Evolutionary conservation across 2,888 invertebrate species (phyloP).

Genomic region (Lepidocyrtoides sp.): DNA sequence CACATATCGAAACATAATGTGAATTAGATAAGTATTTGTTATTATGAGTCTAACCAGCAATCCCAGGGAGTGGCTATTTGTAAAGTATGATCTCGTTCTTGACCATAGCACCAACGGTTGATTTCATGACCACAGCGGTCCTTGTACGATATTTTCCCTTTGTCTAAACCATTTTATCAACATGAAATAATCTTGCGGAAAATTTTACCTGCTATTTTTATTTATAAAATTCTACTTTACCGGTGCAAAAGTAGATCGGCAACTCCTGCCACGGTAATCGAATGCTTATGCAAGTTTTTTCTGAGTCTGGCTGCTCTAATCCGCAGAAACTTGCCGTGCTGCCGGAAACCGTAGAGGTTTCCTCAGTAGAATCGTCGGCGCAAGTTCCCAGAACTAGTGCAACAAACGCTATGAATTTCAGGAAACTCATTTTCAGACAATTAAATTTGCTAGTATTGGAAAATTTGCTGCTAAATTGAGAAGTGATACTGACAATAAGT

Average conservation of each 20-base stretch:
- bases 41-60: too few species aligned
- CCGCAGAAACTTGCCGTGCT: conserved; percentile 72
- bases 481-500: not conserved
- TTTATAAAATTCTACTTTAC: too few species aligned
- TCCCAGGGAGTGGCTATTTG: conserved; percentile 80
- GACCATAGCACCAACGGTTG: conserved; percentile 69
- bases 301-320: conserved; percentile 59
- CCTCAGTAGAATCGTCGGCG: not conserved
- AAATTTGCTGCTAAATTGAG: not conserved
- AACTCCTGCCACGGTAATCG: conserved; percentile 80
- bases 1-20: not conserved
- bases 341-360: not conserved
- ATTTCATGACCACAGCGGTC: conserved; percentile 69
- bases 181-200: not conserved
- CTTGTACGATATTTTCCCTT: conserved; percentile 77
- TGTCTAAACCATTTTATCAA: conserved; percentile 57
- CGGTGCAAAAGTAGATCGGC: conserved; percentile 82
- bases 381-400: conserved; percentile 32
- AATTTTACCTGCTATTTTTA: too few species aligned
- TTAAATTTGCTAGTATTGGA: not conserved
- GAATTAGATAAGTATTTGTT: not conserved
- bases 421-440: not conserved
- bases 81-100: conserved; percentile 59
- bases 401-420: conserved; percentile 1
- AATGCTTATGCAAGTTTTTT: conserved; percentile 80